Evolutionary conservation across 2,113 vertebrate genomes (phyloP), one percentile per base, ranked within the genome.

Genomic region (Tringa solitaria): DNA sequence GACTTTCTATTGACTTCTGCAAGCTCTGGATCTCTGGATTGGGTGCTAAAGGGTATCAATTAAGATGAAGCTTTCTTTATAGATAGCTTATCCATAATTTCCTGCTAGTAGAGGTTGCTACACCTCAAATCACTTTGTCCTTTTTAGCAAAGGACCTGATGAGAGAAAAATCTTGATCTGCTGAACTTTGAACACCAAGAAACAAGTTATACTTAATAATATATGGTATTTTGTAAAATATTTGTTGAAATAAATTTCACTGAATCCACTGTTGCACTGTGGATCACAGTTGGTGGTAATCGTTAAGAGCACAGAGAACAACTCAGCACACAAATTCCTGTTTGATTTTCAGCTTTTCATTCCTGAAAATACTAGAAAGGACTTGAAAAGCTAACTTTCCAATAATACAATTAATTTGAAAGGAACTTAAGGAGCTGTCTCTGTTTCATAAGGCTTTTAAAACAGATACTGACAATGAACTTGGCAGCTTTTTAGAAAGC

Each of bases 401-500:
- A 93, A 11, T 50, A 87, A 50, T 41, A 35, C 39, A 91, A 67
- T 63, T 91, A 93, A 74, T 88, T 90, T 77, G 68, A 89, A 93
- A 91, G 27, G 23, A 89, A 80, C 35, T 88, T 79, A 51, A 53
- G 37, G 54, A 81, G 26, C 35, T 81, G 10, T 57, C 45, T 75
- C 27, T 77, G 32, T 76, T 89, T 86, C 46, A 14, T 63, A 76
- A 93, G 45, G 32, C 67, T 93, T 89, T 90, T 48, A 78, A 89
- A 93, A 67, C 30, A 88, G 64, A 51, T 57, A 61, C 43, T 87
- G 78, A 74, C 64, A 68, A 91, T 37, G 51, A 84, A 51, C n/a
- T 82, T 90, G 68, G 67, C 78, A 94, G 81, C 79, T 70, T 80
- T 96, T 83, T 85, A 89, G 89, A 81, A 94, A 82, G 64, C 51